Evolutionary conservation across 2,797 vertebrate species (phyloP), one percentile per base, ranked within the genome.

Genomic region (Oryzias sinensis): DNA sequence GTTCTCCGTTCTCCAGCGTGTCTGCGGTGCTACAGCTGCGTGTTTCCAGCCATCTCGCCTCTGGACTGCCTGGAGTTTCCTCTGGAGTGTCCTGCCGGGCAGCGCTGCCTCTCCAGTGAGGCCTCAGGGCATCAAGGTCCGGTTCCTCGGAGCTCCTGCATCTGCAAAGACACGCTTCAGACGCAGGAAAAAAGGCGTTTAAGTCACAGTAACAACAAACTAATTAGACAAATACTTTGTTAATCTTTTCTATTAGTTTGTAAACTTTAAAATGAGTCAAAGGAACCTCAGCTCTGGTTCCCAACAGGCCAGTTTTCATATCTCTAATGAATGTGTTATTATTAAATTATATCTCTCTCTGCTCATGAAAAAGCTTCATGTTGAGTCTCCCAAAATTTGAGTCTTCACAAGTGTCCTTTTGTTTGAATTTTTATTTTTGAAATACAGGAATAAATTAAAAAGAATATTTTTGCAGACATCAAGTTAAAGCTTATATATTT

Each of bases 21-120:
- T 69, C 68, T 94, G 77, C 58, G 0, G 29, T 94, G 93, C 56
- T 93, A 88, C 81, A 90, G 85, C 0, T 94, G 93, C 51, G 46
- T 92, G 40, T 93, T 93, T 55, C 91, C 93, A 0, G 73, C 89
- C 57, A 79, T 93, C 65, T 88, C 92, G 33, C 90, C 91, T 2
- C 33, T 92, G 81, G 90, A 93, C 71, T 94, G 93, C 59, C 46
- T 92, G 1, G 85, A 82, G 71, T 91, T 91, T 48, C 79, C 88
- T 4, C 83, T 84, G 53, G 81, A 85, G 43, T 94, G 93, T 68
- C 76, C 90, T 0, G 67, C 73, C 0, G 87, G 84, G 0, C 89
- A 93, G 74, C 88, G 68, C 47, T 94, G 93, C 60, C 90, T 94
- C 51, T 84, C 80, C 0, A 92, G 90, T 0, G 79, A 73, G 6